Conservation (phyloP, 2,888 invertebrate species). For the Bursaphelenchus okinawaensis region DNA sequence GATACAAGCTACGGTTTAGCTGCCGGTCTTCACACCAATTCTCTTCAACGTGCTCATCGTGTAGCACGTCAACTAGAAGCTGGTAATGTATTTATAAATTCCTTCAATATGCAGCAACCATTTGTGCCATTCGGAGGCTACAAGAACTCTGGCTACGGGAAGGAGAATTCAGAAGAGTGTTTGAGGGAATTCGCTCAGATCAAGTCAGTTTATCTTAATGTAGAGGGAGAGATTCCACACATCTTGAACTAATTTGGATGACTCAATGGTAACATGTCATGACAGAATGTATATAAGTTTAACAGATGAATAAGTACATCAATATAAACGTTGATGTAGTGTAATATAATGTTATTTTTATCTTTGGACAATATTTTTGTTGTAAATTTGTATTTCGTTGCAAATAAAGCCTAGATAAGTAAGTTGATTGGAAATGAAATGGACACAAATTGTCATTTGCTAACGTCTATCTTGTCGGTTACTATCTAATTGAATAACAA, state of each 20-base stretch:
- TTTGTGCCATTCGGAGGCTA: slow-evolving; percentile 65
- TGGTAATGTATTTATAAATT: slow-evolving; percentile 64
- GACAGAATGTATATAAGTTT: no score
- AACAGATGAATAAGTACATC: no score
- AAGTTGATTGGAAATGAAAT: no score
- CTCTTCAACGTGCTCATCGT: slow-evolving; percentile 61
- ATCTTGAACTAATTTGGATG: slow-evolving; percentile 4
- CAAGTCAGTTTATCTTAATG: slow-evolving; percentile 63
- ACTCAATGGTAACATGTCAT: no score
- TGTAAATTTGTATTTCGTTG: no score
- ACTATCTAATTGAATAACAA: no score
- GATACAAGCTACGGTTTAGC: slow-evolving; percentile 63
- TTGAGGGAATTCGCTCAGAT: slow-evolving; percentile 63
- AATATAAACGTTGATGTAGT: no score
- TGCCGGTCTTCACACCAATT: slow-evolving; percentile 63
- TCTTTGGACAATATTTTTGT: no score
- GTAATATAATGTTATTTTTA: no score
- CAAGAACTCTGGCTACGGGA: slow-evolving; percentile 63
- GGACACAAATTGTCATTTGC: no score
- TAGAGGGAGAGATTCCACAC: slow-evolving; percentile 37
- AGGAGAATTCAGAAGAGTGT: slow-evolving; percentile 62
- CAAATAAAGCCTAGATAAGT: no score
- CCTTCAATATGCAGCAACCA: slow-evolving; percentile 63
- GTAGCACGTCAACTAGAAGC: slow-evolving; percentile 61
- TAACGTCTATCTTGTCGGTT: no score